Conservation (phyloP, 1,140 invertebrate genomes). For the Trachymyrmex septentrionalis region DNA sequence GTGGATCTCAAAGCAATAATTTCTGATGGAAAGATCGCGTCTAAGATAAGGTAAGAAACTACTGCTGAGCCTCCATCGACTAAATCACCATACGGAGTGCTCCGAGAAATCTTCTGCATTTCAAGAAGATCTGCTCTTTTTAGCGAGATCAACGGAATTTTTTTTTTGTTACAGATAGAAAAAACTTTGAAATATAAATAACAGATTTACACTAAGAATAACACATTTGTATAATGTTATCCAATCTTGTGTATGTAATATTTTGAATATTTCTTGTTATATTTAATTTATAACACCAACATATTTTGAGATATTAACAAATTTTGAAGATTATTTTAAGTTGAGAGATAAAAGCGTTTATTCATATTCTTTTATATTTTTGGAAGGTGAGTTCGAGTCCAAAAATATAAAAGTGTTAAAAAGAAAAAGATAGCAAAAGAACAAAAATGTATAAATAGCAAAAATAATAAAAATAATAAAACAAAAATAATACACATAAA, state of each 20-base stretch:
- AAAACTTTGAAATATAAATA: neutral
- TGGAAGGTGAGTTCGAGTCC: too few species aligned
- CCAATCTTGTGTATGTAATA: neutral
- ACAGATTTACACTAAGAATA: neutral
- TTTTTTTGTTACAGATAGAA: conserved; percentile 57
- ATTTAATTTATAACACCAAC: neutral
- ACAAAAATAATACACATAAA: too few species aligned
- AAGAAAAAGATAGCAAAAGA: too few species aligned
- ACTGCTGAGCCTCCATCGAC: conserved; percentile 29
- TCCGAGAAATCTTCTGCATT: conserved; percentile 33
- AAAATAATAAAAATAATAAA: too few species aligned
- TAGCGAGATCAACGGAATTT: conserved; percentile 52
- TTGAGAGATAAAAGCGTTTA: neutral
- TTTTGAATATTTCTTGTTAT: conserved; percentile 1
- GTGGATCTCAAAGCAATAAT: conserved; percentile 63
- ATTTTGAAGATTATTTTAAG: conserved; percentile 5
- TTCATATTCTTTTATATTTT: too few species aligned
- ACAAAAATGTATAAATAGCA: too few species aligned
- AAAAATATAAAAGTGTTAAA: neutral
- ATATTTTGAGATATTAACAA: conserved; percentile 18
- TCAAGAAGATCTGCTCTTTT: conserved; percentile 47
- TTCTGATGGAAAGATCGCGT: conserved; percentile 59
- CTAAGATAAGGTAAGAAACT: conserved; percentile 55
- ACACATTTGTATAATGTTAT: neutral
- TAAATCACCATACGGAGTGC: conserved; percentile 46